Base-by-base conservation (phyloP, 2,888 invertebrate species). In the Megalurothrips usitatus region DNA sequence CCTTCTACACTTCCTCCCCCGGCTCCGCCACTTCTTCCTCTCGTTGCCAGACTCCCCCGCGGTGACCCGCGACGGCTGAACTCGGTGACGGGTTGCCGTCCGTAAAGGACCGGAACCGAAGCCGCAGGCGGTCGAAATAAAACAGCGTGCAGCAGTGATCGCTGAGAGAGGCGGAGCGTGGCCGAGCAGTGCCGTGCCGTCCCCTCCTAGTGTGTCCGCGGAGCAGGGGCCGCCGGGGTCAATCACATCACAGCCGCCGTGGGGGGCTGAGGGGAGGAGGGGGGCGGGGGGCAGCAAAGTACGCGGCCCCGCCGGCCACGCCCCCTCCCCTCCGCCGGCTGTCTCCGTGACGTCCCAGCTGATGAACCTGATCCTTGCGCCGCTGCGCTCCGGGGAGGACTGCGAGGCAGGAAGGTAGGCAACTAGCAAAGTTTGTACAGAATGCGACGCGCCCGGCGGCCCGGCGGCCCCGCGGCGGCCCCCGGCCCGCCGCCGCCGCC, bases 351-450 rank as follows among this genome's bases (percentile, higher is more conserved):
- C 58, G 58, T 58, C 58, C 58, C 58, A n/a, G 17, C 58, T 58
- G 58, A 58, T 58, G 58, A 58, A 58, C 17, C 58, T 58, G 58
- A 58, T 58, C 58, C 58, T 58, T 58, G 58, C 58, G 58, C 58
- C n/a, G 58, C 58, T 58, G 58, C 58, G n/a, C 19, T 6, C 10
- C 58, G 58, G 58, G 58, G 58, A 17, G 58, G 58, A 19, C 19
- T 11, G 6, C 12, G 58, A 14, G 58, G 34, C 34, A 43, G 34
- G 34, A 43, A 43, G 34, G 34, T 43, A 43, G 34, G 34, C 34
- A 43, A 43, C 34, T 43, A 43, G 34, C 34, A 43, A 43, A 43
- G 34, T 43, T 43, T 43, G 34, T 43, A 43, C 34, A 43, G 34
- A 43, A 43, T 43, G 34, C 34, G 34, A 43, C 34, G 34, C 34